These are phyloP conservation scores for Ridgeia piscesae DNA, from an alignment of 1,140 invertebrate genomes.

Conservation along the genomic window DNA sequence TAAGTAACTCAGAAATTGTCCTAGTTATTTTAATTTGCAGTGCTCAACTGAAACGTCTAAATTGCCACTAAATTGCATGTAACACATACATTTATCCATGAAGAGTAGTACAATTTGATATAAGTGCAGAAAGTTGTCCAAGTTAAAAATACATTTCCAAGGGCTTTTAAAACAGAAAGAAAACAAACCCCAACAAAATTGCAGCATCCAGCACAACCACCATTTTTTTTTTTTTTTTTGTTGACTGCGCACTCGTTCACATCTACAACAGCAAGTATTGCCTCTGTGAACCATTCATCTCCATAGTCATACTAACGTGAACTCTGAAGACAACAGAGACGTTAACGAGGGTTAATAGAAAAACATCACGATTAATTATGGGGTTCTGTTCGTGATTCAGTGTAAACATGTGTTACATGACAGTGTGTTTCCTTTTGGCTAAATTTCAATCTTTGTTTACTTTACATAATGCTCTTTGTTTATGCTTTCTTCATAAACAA, in stretches of 20 bases:
- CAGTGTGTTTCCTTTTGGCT: neutral
- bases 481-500: constrained; percentile 6
- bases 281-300: neutral
- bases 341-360: neutral
- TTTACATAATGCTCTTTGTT: neutral
- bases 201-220: constrained; percentile 58
- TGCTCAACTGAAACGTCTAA: neutral
- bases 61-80: neutral
- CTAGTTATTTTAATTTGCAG: neutral
- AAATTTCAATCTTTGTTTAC: neutral
- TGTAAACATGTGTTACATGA: neutral
- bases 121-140: neutral
- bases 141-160: neutral
- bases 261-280: constrained; percentile 60
- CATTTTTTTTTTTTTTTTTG: too few species aligned
- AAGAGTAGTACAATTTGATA: neutral
- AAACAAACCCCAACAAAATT: constrained; percentile 57
- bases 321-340: neutral
- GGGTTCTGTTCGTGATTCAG: neutral
- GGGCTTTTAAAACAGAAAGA: constrained; percentile 57
- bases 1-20: neutral
- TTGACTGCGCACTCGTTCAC: constrained; percentile 58
- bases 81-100: neutral
- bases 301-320: neutral
- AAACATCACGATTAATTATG: neutral